These are phyloP conservation scores for Exaiptasia diaphana DNA, from an alignment of 64 coral and sea anemone species.

Conservation along the genomic window DNA sequence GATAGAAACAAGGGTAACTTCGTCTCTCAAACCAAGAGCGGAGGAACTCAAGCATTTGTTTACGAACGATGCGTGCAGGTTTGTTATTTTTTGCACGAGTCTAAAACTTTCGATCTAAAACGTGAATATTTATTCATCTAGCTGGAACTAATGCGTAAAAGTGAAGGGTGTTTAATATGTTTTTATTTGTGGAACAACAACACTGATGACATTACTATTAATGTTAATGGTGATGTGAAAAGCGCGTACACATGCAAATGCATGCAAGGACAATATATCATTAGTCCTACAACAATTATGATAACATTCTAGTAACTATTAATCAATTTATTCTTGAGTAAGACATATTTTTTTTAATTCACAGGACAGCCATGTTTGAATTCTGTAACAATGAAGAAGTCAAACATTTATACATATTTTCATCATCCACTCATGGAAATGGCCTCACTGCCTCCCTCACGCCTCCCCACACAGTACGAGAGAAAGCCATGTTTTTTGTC, in stretches of 20 bases:
- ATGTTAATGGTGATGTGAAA: too few species aligned
- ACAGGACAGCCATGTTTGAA: constrained; percentile 96
- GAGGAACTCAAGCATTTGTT: constrained; percentile 95
- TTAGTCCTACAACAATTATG: too few species aligned
- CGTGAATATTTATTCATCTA: background rate
- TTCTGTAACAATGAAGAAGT: constrained; percentile 99
- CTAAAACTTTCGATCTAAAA: background rate
- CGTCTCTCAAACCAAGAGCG: constrained; percentile 91
- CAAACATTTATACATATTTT: constrained; percentile 70
- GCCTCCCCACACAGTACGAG: constrained; percentile 56
- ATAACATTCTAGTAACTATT: too few species aligned
- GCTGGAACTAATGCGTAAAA: too few species aligned
- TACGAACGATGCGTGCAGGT: constrained; percentile 88
- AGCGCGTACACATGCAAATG: too few species aligned
- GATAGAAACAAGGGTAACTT: constrained; percentile 95
- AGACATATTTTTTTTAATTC: background rate
- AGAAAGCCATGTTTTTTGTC: constrained; percentile 90
- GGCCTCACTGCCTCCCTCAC: constrained; percentile 67
- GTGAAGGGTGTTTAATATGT: too few species aligned
- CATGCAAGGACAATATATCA: too few species aligned
- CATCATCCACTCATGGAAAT: constrained; percentile 38
- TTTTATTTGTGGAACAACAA: too few species aligned
- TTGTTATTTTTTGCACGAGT: background rate
- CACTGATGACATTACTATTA: too few species aligned
- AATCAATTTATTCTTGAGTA: too few species aligned